Conservation (phyloP, 2,113 vertebrate genomes). For the Chloropsis hardwickii region DNA sequence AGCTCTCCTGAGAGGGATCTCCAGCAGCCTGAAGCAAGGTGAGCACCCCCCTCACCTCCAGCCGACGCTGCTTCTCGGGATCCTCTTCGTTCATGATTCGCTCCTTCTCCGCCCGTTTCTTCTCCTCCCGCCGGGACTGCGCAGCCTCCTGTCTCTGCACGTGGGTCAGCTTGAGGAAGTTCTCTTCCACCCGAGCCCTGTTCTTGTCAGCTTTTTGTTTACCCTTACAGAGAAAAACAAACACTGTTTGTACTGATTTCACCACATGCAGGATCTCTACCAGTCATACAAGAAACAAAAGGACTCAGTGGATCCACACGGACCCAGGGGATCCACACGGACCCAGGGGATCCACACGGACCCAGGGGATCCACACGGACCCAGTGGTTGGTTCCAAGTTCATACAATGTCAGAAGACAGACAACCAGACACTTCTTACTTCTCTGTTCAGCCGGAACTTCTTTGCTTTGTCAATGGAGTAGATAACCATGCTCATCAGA, state of each 20-base stretch:
- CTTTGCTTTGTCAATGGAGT: constrained; percentile 96
- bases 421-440: constrained; percentile 64
- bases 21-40: background rate
- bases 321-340: too few relatives aligned
- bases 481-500: constrained; percentile 99
- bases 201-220: constrained; percentile 97
- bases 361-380: background rate
- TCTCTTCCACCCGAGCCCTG: constrained; percentile 94
- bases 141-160: constrained; percentile 96
- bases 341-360: too few relatives aligned
- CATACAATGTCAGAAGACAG: background rate
- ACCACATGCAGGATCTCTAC: background rate
- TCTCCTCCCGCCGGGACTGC: constrained; percentile 93
- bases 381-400: background rate
- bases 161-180: constrained; percentile 96
- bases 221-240: constrained; percentile 75
- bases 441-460: constrained; percentile 98
- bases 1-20: rapidly evolving
- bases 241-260: background rate
- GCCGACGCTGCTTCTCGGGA: constrained; percentile 92
- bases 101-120: constrained; percentile 96
- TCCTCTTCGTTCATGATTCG: constrained; percentile 99
- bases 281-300: background rate
- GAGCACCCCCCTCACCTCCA: constrained; percentile 79
- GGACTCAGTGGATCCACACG: too few relatives aligned